Evolutionary conservation across 2,888 invertebrate species (phyloP).

Genomic region (Dasypogon diadema): DNA sequence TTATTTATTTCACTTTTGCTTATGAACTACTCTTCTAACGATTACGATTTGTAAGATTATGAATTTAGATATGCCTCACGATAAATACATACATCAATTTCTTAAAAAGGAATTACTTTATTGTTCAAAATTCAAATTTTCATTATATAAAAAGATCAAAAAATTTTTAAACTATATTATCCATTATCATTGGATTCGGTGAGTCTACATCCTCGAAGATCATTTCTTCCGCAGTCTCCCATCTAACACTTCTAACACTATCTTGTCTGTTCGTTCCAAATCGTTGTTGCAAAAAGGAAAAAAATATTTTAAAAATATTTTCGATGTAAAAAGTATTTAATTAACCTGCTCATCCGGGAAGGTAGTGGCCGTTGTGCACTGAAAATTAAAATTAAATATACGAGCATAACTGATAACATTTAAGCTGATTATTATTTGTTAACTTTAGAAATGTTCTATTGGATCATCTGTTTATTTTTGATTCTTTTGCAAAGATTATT

Average conservation of each 20-base stretch:
- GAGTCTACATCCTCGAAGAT: conserved; percentile 66
- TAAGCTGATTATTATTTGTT: too few species aligned
- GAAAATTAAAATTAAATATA: not conserved
- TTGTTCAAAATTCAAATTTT: not conserved
- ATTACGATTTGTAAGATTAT: too few species aligned
- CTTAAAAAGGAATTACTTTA: not conserved
- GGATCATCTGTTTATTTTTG: too few species aligned
- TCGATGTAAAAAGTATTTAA: not conserved
- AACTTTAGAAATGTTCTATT: too few species aligned
- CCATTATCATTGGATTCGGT: conserved; percentile 61
- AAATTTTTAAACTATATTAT: conserved; percentile 6
- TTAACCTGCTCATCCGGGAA: conserved; percentile 54
- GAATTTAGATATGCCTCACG: too few species aligned
- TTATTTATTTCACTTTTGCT: too few species aligned
- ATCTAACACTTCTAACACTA: conserved; percentile 64
- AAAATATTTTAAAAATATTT: not conserved
- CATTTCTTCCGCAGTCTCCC: conserved; percentile 64
- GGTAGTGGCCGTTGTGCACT: conserved; percentile 31
- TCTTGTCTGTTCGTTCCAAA: conserved; percentile 58
- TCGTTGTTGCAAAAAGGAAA: conserved; percentile 54
- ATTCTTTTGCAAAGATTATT: too few species aligned
- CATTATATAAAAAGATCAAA: conserved; percentile 13
- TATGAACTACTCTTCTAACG: too few species aligned
- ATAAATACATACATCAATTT: too few species aligned
- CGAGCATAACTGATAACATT: too few species aligned